A percentile compares a stretch with the other conserved stretches of the same genome.
Conservation (phyloP, 1,140 invertebrate genomes). For the Teleopsis dalmanni region DNA sequence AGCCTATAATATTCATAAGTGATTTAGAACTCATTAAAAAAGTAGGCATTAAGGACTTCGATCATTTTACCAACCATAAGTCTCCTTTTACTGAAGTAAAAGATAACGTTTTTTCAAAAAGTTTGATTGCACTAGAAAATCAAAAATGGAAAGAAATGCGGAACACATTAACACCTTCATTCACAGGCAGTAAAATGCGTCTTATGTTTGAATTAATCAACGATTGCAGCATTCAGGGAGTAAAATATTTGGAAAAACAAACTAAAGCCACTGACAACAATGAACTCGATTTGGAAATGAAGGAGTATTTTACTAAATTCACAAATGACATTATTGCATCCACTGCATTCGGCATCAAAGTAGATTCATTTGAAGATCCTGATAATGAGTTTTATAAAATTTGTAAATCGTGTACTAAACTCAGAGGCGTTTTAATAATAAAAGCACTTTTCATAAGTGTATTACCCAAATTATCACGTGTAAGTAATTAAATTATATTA, state of each 20-base stretch:
- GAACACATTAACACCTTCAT: constrained; percentile 45
- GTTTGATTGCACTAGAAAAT: constrained; percentile 14
- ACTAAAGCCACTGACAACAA: not conserved
- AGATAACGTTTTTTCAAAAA: constrained; percentile 46
- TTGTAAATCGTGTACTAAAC: constrained; percentile 32
- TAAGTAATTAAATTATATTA: constrained; percentile 11
- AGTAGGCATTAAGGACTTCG: constrained; percentile 57
- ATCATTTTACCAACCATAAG: constrained; percentile 54
- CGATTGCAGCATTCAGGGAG: constrained; percentile 17
- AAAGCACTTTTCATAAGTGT: constrained; percentile 21
- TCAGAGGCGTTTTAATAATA: constrained; percentile 16
- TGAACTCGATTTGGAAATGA: constrained; percentile 43
- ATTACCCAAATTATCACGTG: constrained; percentile 28
- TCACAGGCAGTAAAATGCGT: constrained; percentile 47
- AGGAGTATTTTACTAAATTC: constrained; percentile 45
- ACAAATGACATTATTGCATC: constrained; percentile 51
- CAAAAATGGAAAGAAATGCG: constrained; percentile 47
- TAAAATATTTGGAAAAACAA: constrained; percentile 19
- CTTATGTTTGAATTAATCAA: constrained; percentile 42
- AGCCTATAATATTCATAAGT: constrained; percentile 48
- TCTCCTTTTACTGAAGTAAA: constrained; percentile 40
- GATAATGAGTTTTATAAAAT: constrained; percentile 46
- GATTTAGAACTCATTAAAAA: constrained; percentile 55
- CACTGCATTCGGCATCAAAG: constrained; percentile 48
- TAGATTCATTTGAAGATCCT: constrained; percentile 45